Conservation (phyloP, 2,888 invertebrate genomes). For the Amiota mariae region DNA sequence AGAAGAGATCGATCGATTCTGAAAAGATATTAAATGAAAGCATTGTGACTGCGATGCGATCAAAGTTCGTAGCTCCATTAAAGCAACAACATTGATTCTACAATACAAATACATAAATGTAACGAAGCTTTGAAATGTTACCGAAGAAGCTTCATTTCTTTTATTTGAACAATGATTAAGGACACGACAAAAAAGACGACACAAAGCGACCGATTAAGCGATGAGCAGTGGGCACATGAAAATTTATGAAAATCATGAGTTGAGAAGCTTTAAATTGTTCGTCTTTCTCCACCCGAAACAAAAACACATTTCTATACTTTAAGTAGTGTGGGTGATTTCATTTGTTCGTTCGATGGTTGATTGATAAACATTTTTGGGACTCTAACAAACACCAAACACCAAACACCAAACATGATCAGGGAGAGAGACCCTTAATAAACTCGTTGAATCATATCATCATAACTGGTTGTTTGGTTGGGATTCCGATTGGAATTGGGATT, state of each 20-base stretch:
- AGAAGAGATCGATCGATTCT: constrained; percentile 1
- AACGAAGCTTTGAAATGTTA: not conserved
- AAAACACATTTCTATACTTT: no score
- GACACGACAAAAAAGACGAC: not conserved
- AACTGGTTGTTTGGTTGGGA: not conserved
- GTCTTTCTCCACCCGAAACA: no score
- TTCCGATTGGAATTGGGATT: constrained; percentile 21
- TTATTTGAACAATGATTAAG: no score
- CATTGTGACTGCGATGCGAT: not conserved
- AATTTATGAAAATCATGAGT: constrained; percentile 69
- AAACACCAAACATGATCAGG: constrained; percentile 43
- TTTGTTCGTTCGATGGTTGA: no score
- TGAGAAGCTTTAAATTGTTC: constrained; percentile 29
- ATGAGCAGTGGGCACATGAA: constrained; percentile 60
- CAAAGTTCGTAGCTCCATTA: not conserved
- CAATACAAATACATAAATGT: not conserved
- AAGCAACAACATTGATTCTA: no score
- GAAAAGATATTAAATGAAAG: not conserved
- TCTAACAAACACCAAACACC: not conserved
- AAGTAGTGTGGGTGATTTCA: no score
- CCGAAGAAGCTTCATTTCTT: no score
- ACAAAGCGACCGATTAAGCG: constrained; percentile 35
- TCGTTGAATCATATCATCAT: constrained; percentile 14
- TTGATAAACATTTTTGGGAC: no score
- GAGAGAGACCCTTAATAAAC: constrained; percentile 9